Evolutionary conservation across 2,888 invertebrate genomes (phyloP).

Genomic region (Drosophila antonietae): DNA sequence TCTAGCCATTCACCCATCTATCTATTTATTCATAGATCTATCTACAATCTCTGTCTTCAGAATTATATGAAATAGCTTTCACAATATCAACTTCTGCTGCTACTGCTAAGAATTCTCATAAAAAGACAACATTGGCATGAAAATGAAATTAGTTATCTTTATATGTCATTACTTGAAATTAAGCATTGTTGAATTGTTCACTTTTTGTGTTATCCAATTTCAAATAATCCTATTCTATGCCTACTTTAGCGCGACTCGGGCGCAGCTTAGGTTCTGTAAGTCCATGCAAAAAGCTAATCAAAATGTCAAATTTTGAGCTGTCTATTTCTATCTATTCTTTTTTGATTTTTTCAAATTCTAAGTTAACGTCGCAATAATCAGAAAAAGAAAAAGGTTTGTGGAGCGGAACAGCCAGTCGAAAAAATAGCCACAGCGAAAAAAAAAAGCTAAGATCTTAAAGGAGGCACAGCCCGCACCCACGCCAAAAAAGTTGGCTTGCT

Average conservation of each 20-base stretch:
- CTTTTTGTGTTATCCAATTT: background rate
- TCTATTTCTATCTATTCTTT: background rate
- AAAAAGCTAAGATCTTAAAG: constrained; percentile 21
- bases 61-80: no score
- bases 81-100: background rate
- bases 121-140: no score
- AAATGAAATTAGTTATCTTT: background rate
- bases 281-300: background rate
- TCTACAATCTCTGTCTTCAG: no score
- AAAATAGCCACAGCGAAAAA: constrained; percentile 17
- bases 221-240: background rate
- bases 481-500: constrained; percentile 31
- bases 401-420: constrained; percentile 62
- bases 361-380: constrained; percentile 43
- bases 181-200: background rate
- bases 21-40: background rate
- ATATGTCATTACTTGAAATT: background rate
- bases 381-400: constrained; percentile 57
- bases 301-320: constrained; percentile 34
- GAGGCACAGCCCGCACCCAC: constrained; percentile 70
- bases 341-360: constrained; percentile 19
- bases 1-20: background rate
- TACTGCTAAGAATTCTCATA: background rate
- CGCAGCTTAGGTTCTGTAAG: background rate
- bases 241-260: background rate